phyloP scores from a whole-genome alignment of 2,113 vertebrate genomes.

The Hyperoodon ampullatus region DNA sequence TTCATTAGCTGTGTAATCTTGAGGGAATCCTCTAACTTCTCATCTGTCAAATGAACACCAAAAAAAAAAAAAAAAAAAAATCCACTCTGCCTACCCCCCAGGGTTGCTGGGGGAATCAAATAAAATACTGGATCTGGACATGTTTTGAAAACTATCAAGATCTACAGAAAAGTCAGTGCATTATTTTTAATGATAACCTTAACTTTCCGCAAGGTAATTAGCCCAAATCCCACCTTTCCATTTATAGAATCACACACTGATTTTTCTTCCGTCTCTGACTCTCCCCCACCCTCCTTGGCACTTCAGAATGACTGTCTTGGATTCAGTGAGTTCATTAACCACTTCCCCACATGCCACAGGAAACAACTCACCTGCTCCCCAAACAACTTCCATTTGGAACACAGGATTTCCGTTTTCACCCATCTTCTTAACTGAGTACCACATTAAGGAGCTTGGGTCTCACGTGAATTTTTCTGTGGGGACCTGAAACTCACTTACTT shows the following conservation, averaged over 20 bases:
- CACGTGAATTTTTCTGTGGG: background rate
- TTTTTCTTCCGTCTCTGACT: slow-evolving; percentile 51
- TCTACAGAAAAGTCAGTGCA: background rate
- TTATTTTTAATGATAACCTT: slow-evolving; percentile 50
- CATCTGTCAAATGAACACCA: background rate
- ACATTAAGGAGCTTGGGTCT: background rate
- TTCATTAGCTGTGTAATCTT: background rate
- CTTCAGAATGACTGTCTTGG: slow-evolving; percentile 71
- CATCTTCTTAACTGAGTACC: background rate
- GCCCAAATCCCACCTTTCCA: background rate
- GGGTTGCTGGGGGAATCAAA: background rate
- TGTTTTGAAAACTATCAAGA: slow-evolving; percentile 36
- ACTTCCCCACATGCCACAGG: slow-evolving; percentile 50
- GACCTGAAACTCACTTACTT: background rate
- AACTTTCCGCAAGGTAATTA: slow-evolving; percentile 64
- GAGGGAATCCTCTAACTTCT: background rate
- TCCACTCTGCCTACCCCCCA: background rate
- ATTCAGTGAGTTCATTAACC: slow-evolving; percentile 66
- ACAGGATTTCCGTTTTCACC: slow-evolving; percentile 20
- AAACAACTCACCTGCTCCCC: background rate
- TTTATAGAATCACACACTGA: slow-evolving; percentile 47
- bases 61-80: background rate
- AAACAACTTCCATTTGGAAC: background rate
- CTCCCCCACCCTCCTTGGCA: slow-evolving; percentile 3
- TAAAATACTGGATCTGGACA: background rate